phyloP scores from a whole-genome alignment of 2,113 vertebrate species.

The Centrocercus urophasianus region DNA sequence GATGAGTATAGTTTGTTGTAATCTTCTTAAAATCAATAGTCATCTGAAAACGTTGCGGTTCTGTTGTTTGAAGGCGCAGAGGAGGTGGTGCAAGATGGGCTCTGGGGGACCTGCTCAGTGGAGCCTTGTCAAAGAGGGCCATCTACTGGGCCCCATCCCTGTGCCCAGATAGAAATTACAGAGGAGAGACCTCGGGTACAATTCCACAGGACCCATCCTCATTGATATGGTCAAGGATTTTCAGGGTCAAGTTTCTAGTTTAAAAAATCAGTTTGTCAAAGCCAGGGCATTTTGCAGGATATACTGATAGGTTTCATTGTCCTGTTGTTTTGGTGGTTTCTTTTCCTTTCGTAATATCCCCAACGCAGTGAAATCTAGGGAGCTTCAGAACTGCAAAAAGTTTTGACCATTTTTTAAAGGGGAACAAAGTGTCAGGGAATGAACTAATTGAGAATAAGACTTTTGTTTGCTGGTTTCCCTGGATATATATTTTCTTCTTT shows the following conservation, averaged over 20 bases:
- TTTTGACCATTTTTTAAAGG: not conserved
- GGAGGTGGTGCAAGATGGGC: not conserved
- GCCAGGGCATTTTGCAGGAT: not conserved
- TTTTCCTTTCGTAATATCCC: not conserved
- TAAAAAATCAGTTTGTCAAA: not conserved
- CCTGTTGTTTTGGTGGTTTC: no score
- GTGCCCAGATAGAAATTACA: not conserved
- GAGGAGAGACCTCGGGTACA: not conserved
- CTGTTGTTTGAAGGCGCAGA: not conserved
- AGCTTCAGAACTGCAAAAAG: not conserved
- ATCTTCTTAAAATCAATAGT: constrained; percentile 13
- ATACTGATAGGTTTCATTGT: rapidly evolving
- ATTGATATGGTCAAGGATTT: not conserved
- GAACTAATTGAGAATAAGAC: not conserved
- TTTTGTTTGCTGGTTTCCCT: not conserved
- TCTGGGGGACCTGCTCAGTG: not conserved
- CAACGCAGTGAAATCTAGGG: not conserved
- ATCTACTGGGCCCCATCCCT: constrained; percentile 41
- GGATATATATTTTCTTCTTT: not conserved
- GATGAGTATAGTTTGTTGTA: not conserved
- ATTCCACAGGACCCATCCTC: not conserved
- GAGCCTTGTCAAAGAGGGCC: constrained; percentile 56
- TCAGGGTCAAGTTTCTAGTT: not conserved
- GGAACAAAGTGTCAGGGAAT: not conserved
- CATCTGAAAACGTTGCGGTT: not conserved